phyloP scores from a whole-genome alignment of 2,113 vertebrate species.

The Pampusana beccarii region DNA sequence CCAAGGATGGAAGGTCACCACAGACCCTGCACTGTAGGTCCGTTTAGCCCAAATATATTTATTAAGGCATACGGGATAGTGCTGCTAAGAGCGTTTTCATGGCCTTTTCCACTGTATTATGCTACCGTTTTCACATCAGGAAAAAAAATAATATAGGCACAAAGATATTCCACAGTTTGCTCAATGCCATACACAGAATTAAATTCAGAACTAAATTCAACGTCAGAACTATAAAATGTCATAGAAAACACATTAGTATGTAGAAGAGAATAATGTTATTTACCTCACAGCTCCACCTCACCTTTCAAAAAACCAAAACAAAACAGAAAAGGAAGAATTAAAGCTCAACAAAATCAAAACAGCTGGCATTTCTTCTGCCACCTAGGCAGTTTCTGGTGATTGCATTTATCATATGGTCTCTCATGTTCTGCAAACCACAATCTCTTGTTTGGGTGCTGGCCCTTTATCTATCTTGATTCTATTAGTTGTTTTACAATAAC shows the following conservation, averaged over 20 bases:
- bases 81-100: neutral
- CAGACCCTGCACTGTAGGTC: neutral
- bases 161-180: neutral
- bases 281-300: neutral
- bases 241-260: neutral
- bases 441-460: neutral
- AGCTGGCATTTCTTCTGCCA: neutral
- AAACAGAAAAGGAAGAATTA: neutral
- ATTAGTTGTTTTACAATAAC: fast-evolving
- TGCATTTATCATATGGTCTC: neutral
- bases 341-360: neutral
- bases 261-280: neutral
- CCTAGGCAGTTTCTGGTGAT: neutral
- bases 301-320: neutral
- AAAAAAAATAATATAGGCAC: neutral
- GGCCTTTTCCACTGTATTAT: neutral
- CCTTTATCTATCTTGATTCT: neutral
- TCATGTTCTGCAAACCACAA: fast-evolving
- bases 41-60: neutral
- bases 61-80: neutral
- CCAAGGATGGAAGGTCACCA: neutral
- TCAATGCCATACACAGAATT: neutral
- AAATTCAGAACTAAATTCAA: neutral
- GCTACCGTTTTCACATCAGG: neutral
- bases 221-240: neutral